Base-by-base conservation (phyloP, 2,113 vertebrate genomes). In the Emydura subglobosa region DNA sequence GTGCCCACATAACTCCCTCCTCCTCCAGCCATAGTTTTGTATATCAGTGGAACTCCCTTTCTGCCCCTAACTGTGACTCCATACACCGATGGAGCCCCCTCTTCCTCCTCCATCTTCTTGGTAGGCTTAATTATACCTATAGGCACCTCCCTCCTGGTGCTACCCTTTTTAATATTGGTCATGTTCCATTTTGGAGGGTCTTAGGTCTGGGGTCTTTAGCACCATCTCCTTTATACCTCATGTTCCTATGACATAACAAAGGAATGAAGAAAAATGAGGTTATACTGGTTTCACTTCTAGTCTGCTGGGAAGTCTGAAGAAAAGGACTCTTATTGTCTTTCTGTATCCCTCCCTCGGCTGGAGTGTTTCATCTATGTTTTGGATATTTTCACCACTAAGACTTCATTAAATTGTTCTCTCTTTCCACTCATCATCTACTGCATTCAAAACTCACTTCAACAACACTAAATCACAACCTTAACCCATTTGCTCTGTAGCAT, bases 241-340 rank as follows among this genome's bases (percentile, higher is more conserved):
- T 39, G 39, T 96, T 96, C 96, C 83, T 91, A 97, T 97, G 96
- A 91, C 94, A 92, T 27, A 21, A 93, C 93, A 96, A 95, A 94
- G 91, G 95, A 92, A 84, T 94, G 90, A 93, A 92, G 53, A 85
- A 94, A 91, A 9, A 91, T 85, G 7, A 79, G 89, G 89, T 82
- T 94, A 93, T 94, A 51, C 92, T 92, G 74, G 74, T 93, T 96
- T 89, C 87, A 86, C 95, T 95, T 86, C 74, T 83, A 1, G 0
- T 94, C 90, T 90, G 86, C 5, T 3, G 31, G 65, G 95, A 91
- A 87, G 51, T 19, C 12, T 81, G 89, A 92, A 74, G 81, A 83
- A 27, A 89, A 85, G 87, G 51, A 89, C 91, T 39, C 88, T 82
- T 47, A 42, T 7, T 81, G 91, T 4, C 49, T n/a, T 94, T 92